phyloP scores from a whole-genome alignment of 2,888 invertebrate species.

The Cataglyphis rosenhaueri region DNA sequence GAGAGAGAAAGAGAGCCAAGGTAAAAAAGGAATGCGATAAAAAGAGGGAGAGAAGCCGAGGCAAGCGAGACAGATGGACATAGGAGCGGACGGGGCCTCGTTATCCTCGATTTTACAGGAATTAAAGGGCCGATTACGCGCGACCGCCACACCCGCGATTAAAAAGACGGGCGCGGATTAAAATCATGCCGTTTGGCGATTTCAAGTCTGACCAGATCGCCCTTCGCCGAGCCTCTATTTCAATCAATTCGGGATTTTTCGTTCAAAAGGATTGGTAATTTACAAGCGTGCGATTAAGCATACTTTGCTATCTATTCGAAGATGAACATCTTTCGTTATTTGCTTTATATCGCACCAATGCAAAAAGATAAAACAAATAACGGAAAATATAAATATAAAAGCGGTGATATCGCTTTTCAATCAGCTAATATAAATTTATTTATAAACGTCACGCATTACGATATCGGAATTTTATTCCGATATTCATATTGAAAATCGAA shows the following conservation, averaged over 20 bases:
- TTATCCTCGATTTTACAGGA: slow-evolving; percentile 78
- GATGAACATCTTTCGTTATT: background rate
- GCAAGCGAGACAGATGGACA: slow-evolving; percentile 55
- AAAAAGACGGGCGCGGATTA: slow-evolving; percentile 72
- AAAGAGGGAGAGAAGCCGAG: slow-evolving; percentile 21
- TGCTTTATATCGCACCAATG: background rate
- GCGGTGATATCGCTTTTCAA: background rate
- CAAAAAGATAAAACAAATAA: background rate
- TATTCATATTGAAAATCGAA: background rate
- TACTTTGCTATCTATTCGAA: background rate
- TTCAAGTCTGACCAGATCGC: background rate
- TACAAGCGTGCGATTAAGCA: background rate
- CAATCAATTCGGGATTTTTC: background rate
- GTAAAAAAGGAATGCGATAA: background rate
- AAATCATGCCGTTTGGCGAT: slow-evolving; percentile 63
- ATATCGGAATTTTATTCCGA: slow-evolving; percentile 2
- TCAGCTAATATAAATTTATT: background rate
- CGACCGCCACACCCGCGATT: slow-evolving; percentile 73
- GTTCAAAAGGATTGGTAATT: background rate
- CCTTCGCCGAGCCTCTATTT: background rate
- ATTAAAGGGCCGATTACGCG: slow-evolving; percentile 78
- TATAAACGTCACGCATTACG: background rate
- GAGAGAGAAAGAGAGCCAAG: slow-evolving; percentile 27
- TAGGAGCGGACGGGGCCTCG: slow-evolving; percentile 72
- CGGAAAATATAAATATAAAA: background rate